Percentiles rank a stretch among this genome's conserved stretches.
Conservation (phyloP, 2,113 vertebrate genomes). For the Chauna torquata region DNA sequence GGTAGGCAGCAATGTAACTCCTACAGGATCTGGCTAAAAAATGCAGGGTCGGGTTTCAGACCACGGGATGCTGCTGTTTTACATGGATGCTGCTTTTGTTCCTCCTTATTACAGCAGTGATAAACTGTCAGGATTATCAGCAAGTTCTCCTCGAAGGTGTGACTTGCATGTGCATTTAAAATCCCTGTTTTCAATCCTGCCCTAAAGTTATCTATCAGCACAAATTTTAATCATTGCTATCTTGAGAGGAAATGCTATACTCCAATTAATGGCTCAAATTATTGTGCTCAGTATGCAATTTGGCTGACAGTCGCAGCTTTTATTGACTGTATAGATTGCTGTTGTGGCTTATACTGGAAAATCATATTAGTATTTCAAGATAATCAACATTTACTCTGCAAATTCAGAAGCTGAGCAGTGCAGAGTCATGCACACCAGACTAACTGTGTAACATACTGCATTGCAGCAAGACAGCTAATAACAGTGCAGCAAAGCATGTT, state of each 20-base stretch:
- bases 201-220: slow-evolving; percentile 37
- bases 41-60: neutral
- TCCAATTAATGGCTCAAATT: slow-evolving; percentile 67
- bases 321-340: neutral
- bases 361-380: neutral
- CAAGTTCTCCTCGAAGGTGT: slow-evolving; percentile 1
- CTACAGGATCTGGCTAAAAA: neutral
- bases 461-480: slow-evolving; percentile 34
- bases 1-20: neutral
- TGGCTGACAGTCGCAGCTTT: slow-evolving; percentile 6
- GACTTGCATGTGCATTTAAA: slow-evolving; percentile 26
- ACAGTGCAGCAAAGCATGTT: neutral
- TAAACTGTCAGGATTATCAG: slow-evolving; percentile 30
- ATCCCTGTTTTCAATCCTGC: neutral
- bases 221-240: slow-evolving; percentile 63
- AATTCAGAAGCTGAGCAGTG: neutral
- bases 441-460: neutral
- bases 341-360: neutral
- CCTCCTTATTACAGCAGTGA: neutral
- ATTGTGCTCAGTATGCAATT: neutral
- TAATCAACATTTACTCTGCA: slow-evolving; percentile 8
- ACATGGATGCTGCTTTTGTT: accelerated
- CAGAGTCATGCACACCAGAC: neutral
- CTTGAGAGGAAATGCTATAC: slow-evolving; percentile 53
- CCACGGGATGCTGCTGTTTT: neutral